Base-by-base conservation (phyloP, 2,888 invertebrate genomes). In the Thyatira batis region DNA sequence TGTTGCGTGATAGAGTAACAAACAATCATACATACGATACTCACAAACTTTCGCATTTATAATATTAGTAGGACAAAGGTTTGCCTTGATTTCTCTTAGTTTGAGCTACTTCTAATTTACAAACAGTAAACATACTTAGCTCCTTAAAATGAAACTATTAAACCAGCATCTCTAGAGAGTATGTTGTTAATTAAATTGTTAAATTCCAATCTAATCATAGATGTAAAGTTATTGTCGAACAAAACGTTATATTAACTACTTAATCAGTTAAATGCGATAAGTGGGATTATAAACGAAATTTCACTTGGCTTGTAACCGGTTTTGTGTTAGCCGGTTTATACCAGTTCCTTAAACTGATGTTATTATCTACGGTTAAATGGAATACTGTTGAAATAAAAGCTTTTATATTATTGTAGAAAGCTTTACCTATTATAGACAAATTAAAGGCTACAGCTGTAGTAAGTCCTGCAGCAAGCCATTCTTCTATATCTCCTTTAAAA, bases 241-340 rank as follows among this genome's bases (percentile, higher is more conserved):
- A 60, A 61, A 67, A 61, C 59, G 67, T 71, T 75, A 67, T 73
- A 73, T 78, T 73, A 69, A 59, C 67, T 56, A 45, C 62, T 63
- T 64, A 62, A 65, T 61, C 56, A 60, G 56, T 64, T 64, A 66
- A 71, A 64, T 59, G 63, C 60, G 59, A 61, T 68, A 65, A 71
- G 62, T 54, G 62, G 62, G 44, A 55, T 61, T 63, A 67, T 71
- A 69, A 71, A 73, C 68, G 56, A 72, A 78, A 71, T 78, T 78
- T 79, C 79, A 78, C 78, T 78, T 56, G 43, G 53, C 46, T 46
- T 25, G 50, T 33, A 54, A 65, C 62, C 59, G 58, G 62, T 65
- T 54, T 28, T 48, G 9, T 48, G 45, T 48, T 27, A 20, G 27
- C 48, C 27, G 48, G 17, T 27, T 8, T 2, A 48, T 20, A 17